Percentiles rank a stretch among this genome's conserved stretches.
phyloP scores from a whole-genome alignment of 2,797 vertebrate genomes.

The Lemur catta region DNA sequence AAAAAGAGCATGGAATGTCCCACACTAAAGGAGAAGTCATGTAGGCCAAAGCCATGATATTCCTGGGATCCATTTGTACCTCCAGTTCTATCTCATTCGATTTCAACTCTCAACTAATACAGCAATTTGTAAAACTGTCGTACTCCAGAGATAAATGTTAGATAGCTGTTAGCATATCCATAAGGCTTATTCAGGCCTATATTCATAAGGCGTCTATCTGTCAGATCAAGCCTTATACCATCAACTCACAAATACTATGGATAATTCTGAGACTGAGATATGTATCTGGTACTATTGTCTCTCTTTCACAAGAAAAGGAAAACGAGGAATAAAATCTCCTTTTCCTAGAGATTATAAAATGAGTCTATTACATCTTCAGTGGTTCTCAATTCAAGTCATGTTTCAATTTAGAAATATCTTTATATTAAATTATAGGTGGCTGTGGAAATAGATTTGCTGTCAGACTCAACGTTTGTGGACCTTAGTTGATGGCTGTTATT shows the following conservation, averaged over 20 bases:
- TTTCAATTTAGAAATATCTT: constrained; percentile 40
- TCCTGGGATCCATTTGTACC: neutral
- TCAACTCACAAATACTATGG: neutral
- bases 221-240: neutral
- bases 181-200: neutral
- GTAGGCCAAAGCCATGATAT: neutral
- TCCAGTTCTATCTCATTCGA: neutral
- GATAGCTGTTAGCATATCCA: neutral
- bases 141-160: neutral
- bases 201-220: neutral
- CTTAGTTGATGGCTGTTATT: constrained; percentile 40
- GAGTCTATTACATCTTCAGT: neutral
- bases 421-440: constrained; percentile 27
- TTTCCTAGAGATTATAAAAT: constrained; percentile 7
- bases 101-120: neutral
- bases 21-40: neutral
- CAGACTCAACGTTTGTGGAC: neutral
- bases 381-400: neutral
- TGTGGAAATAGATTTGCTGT: constrained; percentile 36
- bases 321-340: neutral
- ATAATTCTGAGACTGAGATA: neutral
- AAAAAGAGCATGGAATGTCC: neutral
- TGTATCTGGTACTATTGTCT: neutral
- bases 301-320: neutral
- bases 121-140: neutral